Percentiles rank a stretch among this genome's conserved stretches.
Evolutionary conservation across 2,113 vertebrate genomes (phyloP).

Genomic region (Lycocorax pyrrhopterus): DNA sequence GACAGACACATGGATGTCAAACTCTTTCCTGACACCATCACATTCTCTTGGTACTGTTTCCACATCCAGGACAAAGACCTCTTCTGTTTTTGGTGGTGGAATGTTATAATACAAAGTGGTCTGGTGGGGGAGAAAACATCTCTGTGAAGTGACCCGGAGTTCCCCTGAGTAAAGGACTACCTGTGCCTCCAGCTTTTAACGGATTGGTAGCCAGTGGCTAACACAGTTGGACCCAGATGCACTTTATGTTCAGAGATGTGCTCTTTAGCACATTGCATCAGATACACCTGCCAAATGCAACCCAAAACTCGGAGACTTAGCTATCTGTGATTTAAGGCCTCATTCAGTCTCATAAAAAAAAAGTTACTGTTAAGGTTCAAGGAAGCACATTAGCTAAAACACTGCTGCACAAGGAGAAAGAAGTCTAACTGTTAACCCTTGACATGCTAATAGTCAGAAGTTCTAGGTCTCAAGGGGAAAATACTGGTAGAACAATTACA

Average conservation of each 20-base stretch:
- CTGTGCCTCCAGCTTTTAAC: not conserved
- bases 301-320: not conserved
- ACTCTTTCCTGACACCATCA: not conserved
- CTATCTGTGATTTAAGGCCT: not conserved
- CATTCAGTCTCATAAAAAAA: not conserved
- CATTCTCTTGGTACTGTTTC: not conserved
- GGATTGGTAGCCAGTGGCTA: not conserved
- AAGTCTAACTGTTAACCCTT: not conserved
- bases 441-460: not conserved
- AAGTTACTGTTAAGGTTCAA: not conserved
- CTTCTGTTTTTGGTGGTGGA: not conserved
- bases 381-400: not conserved
- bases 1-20: constrained; percentile 23
- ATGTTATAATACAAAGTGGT: constrained; percentile 37
- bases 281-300: not conserved
- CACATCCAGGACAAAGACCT: constrained; percentile 27
- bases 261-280: not conserved
- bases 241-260: not conserved
- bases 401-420: not conserved
- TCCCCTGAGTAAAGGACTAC: not conserved
- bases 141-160: not conserved
- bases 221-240: not conserved
- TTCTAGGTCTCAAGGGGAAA: not conserved
- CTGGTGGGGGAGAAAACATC: not conserved
- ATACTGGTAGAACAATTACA: not conserved